Conservation (phyloP, 2,113 vertebrate species). For the Scomber colias region DNA sequence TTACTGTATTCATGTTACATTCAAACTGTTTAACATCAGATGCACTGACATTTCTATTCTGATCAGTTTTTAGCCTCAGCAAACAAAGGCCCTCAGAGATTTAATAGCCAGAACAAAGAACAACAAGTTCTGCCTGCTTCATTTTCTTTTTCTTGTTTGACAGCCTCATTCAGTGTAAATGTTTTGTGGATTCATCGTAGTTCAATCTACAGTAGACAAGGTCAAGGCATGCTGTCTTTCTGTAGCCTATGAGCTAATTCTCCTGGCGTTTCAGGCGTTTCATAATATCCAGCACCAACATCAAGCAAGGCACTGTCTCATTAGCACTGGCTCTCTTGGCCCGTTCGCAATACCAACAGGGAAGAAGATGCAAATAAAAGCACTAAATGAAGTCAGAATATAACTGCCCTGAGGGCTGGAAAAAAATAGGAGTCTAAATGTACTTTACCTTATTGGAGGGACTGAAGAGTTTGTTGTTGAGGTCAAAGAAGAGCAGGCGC, state of each 20-base stretch:
- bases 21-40: slow-evolving; percentile 48
- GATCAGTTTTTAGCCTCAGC: slow-evolving; percentile 45
- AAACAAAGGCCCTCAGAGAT: slow-evolving; percentile 56
- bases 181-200: slow-evolving; percentile 49
- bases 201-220: slow-evolving; percentile 63
- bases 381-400: slow-evolving; percentile 5
- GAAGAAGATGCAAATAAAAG: slow-evolving; percentile 22
- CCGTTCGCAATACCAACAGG: slow-evolving; percentile 25
- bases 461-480: slow-evolving; percentile 25
- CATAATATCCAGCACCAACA: slow-evolving; percentile 54
- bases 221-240: slow-evolving; percentile 64
- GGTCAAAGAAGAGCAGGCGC: slow-evolving; percentile 36
- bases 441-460: slow-evolving; percentile 51
- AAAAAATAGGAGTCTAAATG: slow-evolving; percentile 7
- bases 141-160: slow-evolving; percentile 29
- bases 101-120: slow-evolving; percentile 57
- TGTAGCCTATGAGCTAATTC: slow-evolving; percentile 57
- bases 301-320: slow-evolving; percentile 42
- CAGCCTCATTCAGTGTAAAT: slow-evolving; percentile 38
- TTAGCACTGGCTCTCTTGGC: slow-evolving; percentile 40
- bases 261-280: slow-evolving; percentile 39
- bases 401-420: slow-evolving; percentile 15
- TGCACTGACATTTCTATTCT: slow-evolving; percentile 58
- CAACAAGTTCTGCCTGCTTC: slow-evolving; percentile 32
- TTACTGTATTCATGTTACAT: slow-evolving; percentile 50